Evolutionary conservation across 1,140 invertebrate species (phyloP), one percentile per base, ranked within the genome.

Genomic region (Orchestia grillus): DNA sequence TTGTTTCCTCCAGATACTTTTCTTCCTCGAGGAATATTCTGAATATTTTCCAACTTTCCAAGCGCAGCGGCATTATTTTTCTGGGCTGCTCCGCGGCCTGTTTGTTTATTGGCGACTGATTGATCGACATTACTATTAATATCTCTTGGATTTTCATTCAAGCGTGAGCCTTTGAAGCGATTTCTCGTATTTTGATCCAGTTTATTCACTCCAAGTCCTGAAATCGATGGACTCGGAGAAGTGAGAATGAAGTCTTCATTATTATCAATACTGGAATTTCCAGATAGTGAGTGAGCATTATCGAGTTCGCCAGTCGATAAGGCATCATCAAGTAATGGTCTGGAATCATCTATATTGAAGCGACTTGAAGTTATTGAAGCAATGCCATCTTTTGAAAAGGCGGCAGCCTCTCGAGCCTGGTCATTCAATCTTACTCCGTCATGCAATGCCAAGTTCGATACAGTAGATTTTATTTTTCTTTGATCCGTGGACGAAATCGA

Each of bases 1-100:
- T 23, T 6, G n/a, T 8, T 47, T 19, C 92, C 44, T 45, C 43
- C 44, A 0, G 92, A 94, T 45, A 94, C 92, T 47, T 94, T 94
- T 40, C 92, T 94, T 47, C 92, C 92, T 45, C 92, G 43, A n/a
- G 92, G 92, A 45, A 94, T 40, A 45, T 45, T 94, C 11, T 8
- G 44, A 94, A 23, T 47, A 40, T 47, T 94, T 94, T 45, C 92
- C 4, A 15, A n/a, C 40, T 0, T 6, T 94, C 44, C 40, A 8
- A 19, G 16, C 19, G 92, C 16, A 42, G 88, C 3, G 3, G 88
- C 11, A 36, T 6, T 36, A 91, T 91, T 91, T 44, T 43, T 91
- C 62, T 77, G 15, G 1, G 11, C 15, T 77, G 62, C 36, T 23
- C 11, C 62, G 62, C 36, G 62, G 28, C 36, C 11, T 36, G 36